phyloP scores from a whole-genome alignment of 2,113 vertebrate species.

The Scatophagus argus region DNA sequence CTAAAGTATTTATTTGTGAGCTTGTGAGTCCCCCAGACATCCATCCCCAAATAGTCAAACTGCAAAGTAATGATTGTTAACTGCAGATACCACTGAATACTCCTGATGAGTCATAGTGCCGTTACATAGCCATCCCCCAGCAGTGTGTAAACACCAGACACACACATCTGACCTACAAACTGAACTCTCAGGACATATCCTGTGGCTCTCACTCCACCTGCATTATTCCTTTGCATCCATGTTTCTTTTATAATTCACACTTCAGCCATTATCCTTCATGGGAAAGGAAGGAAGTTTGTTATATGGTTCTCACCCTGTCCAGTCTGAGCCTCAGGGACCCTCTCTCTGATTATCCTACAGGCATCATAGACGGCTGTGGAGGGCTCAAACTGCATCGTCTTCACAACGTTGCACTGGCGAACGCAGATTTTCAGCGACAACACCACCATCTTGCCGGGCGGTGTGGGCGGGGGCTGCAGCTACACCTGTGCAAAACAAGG shows the following conservation, averaged over 20 bases:
- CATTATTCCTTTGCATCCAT: not conserved
- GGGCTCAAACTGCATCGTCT: constrained; percentile 99
- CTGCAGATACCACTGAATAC: not conserved
- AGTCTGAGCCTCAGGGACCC: constrained; percentile 94
- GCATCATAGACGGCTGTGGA: constrained; percentile 96
- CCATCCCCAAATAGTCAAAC: not conserved
- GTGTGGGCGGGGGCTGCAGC: constrained; percentile 35
- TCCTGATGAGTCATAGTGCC: not conserved
- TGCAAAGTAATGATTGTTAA: too few species aligned
- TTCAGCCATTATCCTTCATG: not conserved
- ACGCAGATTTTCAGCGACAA: constrained; percentile 98
- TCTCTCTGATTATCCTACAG: constrained; percentile 93
- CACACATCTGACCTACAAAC: not conserved
- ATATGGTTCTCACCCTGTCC: constrained; percentile 89
- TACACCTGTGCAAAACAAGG: constrained; percentile 56
- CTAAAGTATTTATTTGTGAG: not conserved
- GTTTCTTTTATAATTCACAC: not conserved
- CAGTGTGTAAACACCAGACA: not conserved
- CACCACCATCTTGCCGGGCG: constrained; percentile 90
- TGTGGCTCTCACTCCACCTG: not conserved
- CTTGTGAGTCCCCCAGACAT: not conserved
- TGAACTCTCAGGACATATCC: not conserved
- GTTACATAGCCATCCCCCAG: not conserved
- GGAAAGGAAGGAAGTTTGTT: not conserved
- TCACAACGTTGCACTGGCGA: constrained; percentile 98